A percentile compares a stretch with the other conserved stretches of the same genome.
These are phyloP conservation scores for Bombus vancouverensis DNA, from an alignment of 1,140 invertebrate species.

Conservation along the genomic window DNA sequence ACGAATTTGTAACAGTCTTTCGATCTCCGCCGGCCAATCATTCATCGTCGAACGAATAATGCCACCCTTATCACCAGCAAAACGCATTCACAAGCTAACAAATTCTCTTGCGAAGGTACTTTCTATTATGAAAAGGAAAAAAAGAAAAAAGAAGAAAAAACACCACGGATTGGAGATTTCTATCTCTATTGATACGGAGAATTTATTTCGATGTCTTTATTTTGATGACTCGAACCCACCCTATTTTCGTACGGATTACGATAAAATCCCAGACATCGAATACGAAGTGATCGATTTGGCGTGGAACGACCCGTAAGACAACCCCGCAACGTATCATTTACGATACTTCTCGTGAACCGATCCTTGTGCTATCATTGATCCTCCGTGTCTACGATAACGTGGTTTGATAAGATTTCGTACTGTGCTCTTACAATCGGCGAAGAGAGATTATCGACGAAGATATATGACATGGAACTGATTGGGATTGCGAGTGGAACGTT, in stretches of 20 bases:
- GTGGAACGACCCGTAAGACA: not conserved
- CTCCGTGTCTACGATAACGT: not conserved
- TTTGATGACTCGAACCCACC: no score
- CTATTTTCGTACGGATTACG: not conserved
- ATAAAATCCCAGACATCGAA: not conserved
- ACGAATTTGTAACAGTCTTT: slow-evolving; percentile 31
- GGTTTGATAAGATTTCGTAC: not conserved
- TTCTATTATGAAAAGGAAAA: not conserved
- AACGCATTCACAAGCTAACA: not conserved
- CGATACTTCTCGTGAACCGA: not conserved
- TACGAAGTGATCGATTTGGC: not conserved
- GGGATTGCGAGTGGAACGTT: not conserved
- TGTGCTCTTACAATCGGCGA: not conserved
- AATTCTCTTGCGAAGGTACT: not conserved
- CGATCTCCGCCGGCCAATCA: not conserved
- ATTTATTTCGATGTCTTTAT: no score
- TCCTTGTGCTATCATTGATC: not conserved
- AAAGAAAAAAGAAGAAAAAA: no score
- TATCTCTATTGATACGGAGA: no score
- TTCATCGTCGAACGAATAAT: slow-evolving; percentile 13
- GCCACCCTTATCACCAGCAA: not conserved
- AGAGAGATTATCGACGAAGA: slow-evolving; percentile 15
- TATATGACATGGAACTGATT: not conserved
- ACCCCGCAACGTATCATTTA: not conserved
- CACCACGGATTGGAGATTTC: no score